Base-by-base conservation (phyloP, 2,113 vertebrate genomes). In the Amblyornis subalaris region DNA sequence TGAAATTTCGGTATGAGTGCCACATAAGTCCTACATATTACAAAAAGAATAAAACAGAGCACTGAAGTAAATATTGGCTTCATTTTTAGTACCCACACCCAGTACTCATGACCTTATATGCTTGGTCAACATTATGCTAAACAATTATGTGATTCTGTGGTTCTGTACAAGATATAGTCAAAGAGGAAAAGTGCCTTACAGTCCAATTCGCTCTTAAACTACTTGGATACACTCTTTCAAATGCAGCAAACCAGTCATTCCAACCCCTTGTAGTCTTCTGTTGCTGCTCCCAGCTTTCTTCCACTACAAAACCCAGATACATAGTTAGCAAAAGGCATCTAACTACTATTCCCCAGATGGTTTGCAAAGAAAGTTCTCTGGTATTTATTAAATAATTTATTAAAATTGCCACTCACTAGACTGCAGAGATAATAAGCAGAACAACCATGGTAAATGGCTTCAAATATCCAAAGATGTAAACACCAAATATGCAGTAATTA, bases 321-420 rank as follows among this genome's bases (percentile, higher is more conserved):
- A 2, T 67, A 77, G 60, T 67, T 72, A 86, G 36, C 15, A 51
- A 94, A 94, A 92, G 9, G 36, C 53, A 81, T 81, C 48, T 67
- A 61, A 35, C 36, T 38, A 38, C 36, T 81, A 28, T 58, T 89
- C 55, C n/a, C 18, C 25, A 53, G 36, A 72, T 13, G 53, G n/a
- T 87, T 47, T 81, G n/a, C 54, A 95, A 86, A 93, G 48, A 47
- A 80, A 64, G 18, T 40, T 72, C 26, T 61, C n/a, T 0, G 0
- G 28, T 61, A 72, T 81, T 81, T 94, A 92, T 93, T 67, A 88
- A 83, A 86, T 84, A 83, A 81, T 90, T 74, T 74, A 55, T 84
- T 89, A 87, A 89, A 90, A 91, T 78, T 70, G 21, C 2, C 2
- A 48, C 14, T 12, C 13, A 21, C 58, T 61, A 55, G 18, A 48